Conservation (phyloP, 2,113 vertebrate genomes). For the Anoplopoma fimbria region DNA sequence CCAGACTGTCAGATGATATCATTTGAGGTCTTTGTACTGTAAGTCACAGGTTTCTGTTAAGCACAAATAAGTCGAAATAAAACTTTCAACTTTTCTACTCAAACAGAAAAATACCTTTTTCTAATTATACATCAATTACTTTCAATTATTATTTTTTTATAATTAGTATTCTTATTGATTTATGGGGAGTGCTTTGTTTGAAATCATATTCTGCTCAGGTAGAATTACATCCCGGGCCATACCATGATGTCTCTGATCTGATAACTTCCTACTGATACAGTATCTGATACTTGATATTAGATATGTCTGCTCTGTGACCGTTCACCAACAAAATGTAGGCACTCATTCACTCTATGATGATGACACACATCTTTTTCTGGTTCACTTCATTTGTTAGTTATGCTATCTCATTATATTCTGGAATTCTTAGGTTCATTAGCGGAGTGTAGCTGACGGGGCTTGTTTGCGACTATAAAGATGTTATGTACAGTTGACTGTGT, state of each 20-base stretch:
- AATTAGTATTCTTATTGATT: no score
- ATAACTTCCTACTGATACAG: no score
- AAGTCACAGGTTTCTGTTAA: background rate
- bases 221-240: background rate
- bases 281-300: no score
- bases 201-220: background rate
- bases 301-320: no score
- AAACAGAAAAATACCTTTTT: slow-evolving; percentile 4
- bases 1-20: background rate
- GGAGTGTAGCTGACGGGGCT: no score
- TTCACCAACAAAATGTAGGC: background rate
- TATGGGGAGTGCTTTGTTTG: no score
- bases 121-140: background rate
- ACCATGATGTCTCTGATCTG: no score
- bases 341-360: background rate
- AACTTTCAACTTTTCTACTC: background rate
- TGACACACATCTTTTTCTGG: background rate
- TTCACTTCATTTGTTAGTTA: background rate
- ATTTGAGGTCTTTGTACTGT: slow-evolving; percentile 6
- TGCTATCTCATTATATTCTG: background rate
- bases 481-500: no score
- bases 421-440: background rate
- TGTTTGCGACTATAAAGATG: no score
- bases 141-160: no score
- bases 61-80: background rate